Evolutionary conservation across 2,113 vertebrate species (phyloP), one percentile per base, ranked within the genome.

Genomic region (Albula glossodonta): DNA sequence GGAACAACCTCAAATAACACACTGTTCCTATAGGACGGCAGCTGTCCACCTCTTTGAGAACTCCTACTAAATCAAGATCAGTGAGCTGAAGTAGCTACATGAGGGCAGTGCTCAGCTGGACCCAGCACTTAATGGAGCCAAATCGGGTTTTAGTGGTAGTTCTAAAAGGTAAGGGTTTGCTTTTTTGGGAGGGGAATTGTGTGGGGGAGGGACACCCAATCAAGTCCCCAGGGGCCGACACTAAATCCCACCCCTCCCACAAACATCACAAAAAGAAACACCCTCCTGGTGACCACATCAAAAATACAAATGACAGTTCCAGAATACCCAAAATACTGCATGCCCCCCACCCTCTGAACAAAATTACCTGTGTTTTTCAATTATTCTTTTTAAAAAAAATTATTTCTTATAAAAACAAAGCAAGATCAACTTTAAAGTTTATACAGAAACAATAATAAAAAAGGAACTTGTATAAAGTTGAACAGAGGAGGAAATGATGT

Each of bases 311-410:
- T 87, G 86, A 78, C 81, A 78, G 53, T 84, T 87, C 80, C 53
- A 63, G 77, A 78, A 84, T 80, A 82, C 51, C 63, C 49, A 17
- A 84, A 41, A 41, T 41, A 80, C 83, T 79, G 90, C 91, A 93
- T 91, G 89, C 90, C 88, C 88, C 87, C 84, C 84, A 86, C 89
- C 86, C 80, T 2, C 78, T 89, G 51, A 84, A 74, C 51, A 57
- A 78, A 83, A 52, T 88, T 66, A 49, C 17, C 78, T 81, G 12
- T 79, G 50, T 83, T 82, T 84, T 17, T 31, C 31, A 74, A 8
- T 31, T 74, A 74, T 7, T 22, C 2, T 70, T 70, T n/a, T 17
- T 22, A 70, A 70, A 70, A 70, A 70, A 1, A 70, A n/a, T n/a
- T 15, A 60, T 3, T 12, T 3, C 56, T 60, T 60, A n/a, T 70